Evolutionary conservation across 1,140 invertebrate species (phyloP), one percentile per base, ranked within the genome.

Genomic region (Pygmarrhopalites habei): DNA sequence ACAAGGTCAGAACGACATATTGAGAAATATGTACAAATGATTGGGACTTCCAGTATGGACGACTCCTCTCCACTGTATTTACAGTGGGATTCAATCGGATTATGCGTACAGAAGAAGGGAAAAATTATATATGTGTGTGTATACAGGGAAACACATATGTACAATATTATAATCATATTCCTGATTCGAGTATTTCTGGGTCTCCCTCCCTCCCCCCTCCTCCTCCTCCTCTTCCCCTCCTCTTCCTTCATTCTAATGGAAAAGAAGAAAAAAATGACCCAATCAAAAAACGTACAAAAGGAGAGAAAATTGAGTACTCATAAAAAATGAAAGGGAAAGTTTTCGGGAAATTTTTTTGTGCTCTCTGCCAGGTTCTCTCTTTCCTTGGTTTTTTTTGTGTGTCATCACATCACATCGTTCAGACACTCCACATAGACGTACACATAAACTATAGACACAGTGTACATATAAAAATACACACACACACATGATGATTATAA

Each of bases 201-300:
- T n/a, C n/a, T n/a, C 28, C 56, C 55, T 49, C 23, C 30, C 52
- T 28, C 65, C 25, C 65, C 15, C 5, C 5, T 60, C 59, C 63
- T 66, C 60, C 63, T 62, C 60, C 52, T 32, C 56, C 55, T 49
- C 23, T 39, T 58, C 25, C 65, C 25, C 65, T 35, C 5, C 5
- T 60, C 59, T 66, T 66, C 60, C 63, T 62, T 63, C 52, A 62
- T 59, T 62, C 60, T 66, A 66, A 66, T 66, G 65, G 65, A 66
- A 66, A 66, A 49, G 60, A 66, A 59, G 60, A 63, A 66, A 62
- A n/a, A 66, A 66, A 66, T 66, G 65, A 66, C 65, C 65, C 65
- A 66, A 66, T 66, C 65, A 66, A 62, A 63, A 66, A 66, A 32
- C n/a, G 58, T 58, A 66, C 65, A 66, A 66, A 66, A 60, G n/a